Conservation (phyloP, 2,113 vertebrate genomes). For the Amblyornis subalaris region DNA sequence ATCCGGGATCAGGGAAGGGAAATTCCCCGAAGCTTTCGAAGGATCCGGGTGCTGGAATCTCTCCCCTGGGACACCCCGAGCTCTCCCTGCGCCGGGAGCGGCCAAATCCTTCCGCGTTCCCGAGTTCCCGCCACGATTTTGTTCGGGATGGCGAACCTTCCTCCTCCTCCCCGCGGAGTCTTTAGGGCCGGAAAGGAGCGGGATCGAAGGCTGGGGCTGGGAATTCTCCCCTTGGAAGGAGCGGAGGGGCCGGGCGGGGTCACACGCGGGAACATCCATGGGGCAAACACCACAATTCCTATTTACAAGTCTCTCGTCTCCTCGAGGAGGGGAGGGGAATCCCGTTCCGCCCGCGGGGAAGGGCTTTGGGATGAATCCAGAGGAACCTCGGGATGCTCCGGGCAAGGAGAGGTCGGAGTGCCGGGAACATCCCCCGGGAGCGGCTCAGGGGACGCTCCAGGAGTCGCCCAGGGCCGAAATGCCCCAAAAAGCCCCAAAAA, state of each 20-base stretch:
- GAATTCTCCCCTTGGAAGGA: background rate
- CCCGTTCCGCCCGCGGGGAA: background rate
- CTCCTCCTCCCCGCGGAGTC: background rate
- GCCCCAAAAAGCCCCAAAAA: background rate
- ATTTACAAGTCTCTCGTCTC: conserved; percentile 25
- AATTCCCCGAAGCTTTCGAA: background rate
- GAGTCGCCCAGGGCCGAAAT: background rate
- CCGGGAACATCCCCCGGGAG: background rate
- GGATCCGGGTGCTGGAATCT: background rate
- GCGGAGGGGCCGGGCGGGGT: background rate
- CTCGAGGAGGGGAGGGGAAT: background rate
- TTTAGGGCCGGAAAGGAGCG: background rate
- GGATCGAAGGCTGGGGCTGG: fast-evolving
- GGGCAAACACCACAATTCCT: background rate
- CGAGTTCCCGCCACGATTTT: background rate
- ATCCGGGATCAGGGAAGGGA: background rate
- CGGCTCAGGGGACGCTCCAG: background rate
- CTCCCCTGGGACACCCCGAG: fast-evolving
- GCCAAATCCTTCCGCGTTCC: fast-evolving
- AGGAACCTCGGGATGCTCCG: background rate
- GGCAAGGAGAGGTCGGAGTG: background rate
- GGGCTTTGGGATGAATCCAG: background rate
- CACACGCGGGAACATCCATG: background rate
- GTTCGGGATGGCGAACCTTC: fast-evolving
- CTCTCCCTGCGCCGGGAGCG: fast-evolving